Conservation (phyloP, 2,888 invertebrate genomes). For the Harpalus rubripes region DNA sequence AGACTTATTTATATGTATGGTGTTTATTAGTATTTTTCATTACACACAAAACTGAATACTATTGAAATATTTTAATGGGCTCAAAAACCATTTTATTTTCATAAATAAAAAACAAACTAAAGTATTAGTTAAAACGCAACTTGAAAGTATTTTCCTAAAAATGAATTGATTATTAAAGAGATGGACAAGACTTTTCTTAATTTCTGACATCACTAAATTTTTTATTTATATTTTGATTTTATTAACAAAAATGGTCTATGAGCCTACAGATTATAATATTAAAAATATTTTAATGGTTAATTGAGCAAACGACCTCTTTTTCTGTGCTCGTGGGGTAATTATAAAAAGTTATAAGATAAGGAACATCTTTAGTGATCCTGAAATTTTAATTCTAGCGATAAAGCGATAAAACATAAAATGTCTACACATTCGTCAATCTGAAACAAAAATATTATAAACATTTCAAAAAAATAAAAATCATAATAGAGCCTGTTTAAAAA, state of each 20-base stretch:
- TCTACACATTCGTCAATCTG: constrained; percentile 97
- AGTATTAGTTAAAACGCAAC: too few species aligned
- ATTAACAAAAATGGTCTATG: too few species aligned
- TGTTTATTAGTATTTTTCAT: constrained; percentile 35
- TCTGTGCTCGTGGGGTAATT: constrained; percentile 30
- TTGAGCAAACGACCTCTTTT: constrained; percentile 40
- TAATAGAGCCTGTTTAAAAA: too few species aligned
- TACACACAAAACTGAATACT: constrained; percentile 16
- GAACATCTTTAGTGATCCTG: constrained; percentile 40
- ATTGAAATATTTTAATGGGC: neutral
- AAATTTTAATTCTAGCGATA: constrained; percentile 85
- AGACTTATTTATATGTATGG: neutral
- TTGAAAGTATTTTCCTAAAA: too few species aligned
- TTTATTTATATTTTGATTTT: too few species aligned
- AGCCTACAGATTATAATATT: neutral
- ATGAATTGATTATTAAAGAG: too few species aligned
- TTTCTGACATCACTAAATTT: too few species aligned
- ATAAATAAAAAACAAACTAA: too few species aligned
- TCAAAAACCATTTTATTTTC: too few species aligned
- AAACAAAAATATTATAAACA: neutral
- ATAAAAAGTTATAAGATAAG: constrained; percentile 15
- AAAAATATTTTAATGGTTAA: constrained; percentile 16
- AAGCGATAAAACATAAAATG: constrained; percentile 90
- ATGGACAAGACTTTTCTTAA: too few species aligned
- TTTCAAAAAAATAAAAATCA: neutral